phyloP scores from a whole-genome alignment of 2,888 invertebrate species.

The Pomacea canaliculata region DNA sequence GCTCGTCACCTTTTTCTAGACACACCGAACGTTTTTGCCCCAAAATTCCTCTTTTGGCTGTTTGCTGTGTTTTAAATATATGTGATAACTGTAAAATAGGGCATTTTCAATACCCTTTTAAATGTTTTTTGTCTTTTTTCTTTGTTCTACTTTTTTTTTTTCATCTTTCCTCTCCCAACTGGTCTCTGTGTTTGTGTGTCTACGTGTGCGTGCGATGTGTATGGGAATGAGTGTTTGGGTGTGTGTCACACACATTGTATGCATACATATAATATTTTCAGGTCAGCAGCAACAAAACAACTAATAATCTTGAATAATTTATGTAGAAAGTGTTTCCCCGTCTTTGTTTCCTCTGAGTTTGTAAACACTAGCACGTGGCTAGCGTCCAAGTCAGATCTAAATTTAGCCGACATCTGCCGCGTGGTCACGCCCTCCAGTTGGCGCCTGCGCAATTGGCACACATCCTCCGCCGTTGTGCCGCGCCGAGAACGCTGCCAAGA shows the following conservation, averaged over 20 bases:
- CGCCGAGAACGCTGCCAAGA: not conserved
- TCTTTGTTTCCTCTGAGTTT: constrained; percentile 21
- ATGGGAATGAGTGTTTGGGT: not conserved
- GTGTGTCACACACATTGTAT: no score
- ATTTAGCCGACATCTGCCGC: constrained; percentile 9
- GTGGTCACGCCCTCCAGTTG: not conserved
- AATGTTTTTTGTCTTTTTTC: no score
- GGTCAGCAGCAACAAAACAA: not conserved
- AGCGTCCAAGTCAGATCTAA: constrained; percentile 20
- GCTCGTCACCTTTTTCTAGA: no score
- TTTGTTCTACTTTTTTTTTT: no score
- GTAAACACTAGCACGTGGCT: constrained; percentile 42
- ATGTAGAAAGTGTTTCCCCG: not conserved
- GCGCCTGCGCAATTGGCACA: constrained; percentile 26
- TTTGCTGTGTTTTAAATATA: no score
- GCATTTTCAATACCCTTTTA: no score
- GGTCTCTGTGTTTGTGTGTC: no score
- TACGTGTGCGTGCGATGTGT: not conserved
- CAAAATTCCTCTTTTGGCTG: no score
- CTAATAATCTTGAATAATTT: no score
- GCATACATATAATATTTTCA: not conserved
- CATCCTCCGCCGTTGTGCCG: constrained; percentile 4
- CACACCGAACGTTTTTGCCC: no score
- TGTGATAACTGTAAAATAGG: no score
- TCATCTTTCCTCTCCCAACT: no score